These are phyloP conservation scores for Drymodes brunneopygia DNA, from an alignment of 2,113 vertebrate species.

Conservation along the genomic window DNA sequence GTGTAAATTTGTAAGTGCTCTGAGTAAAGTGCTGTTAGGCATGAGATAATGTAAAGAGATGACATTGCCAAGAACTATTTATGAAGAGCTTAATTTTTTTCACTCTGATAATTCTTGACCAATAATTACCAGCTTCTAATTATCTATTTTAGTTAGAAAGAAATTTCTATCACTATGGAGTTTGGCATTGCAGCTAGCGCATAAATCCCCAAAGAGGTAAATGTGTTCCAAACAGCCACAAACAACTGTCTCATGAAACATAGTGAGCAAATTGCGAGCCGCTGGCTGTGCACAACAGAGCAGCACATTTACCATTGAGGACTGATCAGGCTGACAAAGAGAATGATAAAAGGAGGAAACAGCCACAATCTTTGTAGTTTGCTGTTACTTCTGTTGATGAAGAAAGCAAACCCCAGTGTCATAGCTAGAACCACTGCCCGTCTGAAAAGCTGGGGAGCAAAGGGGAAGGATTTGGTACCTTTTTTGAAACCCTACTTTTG, in stretches of 20 bases:
- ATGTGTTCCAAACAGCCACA: conserved; percentile 81
- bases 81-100: conserved; percentile 80
- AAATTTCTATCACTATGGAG: conserved; percentile 77
- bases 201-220: conserved; percentile 79
- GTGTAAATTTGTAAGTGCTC: conserved; percentile 68
- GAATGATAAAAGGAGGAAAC: conserved; percentile 69
- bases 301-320: conserved; percentile 69
- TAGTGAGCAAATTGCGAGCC: conserved; percentile 76
- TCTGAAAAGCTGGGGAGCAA: background rate
- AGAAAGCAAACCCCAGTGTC: background rate
- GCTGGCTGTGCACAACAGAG: conserved; percentile 77
- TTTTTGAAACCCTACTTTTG: background rate
- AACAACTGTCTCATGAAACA: conserved; percentile 81
- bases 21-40: conserved; percentile 68
- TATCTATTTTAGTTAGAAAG: conserved; percentile 81
- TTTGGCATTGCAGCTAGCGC: conserved; percentile 74
- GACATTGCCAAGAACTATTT: conserved; percentile 79
- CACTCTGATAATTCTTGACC: conserved; percentile 84
- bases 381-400: background rate
- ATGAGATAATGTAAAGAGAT: conserved; percentile 73
- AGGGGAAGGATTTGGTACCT: background rate
- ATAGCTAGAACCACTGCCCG: background rate
- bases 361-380: conserved; percentile 63
- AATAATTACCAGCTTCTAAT: conserved; percentile 82
- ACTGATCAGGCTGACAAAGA: conserved; percentile 75